Base-by-base conservation (phyloP, 1,140 invertebrate genomes). In the Apolygus lucorum region DNA sequence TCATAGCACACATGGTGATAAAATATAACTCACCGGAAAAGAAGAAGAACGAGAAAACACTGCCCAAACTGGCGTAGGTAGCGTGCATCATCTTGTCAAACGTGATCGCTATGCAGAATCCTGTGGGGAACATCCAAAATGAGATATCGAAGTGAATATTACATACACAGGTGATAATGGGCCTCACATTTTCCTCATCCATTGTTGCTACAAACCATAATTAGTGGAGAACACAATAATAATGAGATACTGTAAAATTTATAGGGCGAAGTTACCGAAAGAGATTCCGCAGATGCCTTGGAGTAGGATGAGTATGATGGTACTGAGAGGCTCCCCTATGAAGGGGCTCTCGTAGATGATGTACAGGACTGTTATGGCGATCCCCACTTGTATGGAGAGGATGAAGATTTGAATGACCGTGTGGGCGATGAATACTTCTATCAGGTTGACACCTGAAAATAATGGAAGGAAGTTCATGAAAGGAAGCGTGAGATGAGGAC, bases 341-440 rank as follows among this genome's bases (percentile, higher is more conserved):
- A 72, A 73, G 21, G 73, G 73, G 49, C 71, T 73, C 24, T 72
- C 66, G 26, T 71, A 73, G 11, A 71, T 25, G 0, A 13, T 59
- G 24, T 72, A 74, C 54, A 72, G 34, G 2, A 73, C 70, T 24
- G 71, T 25, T 69, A 74, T 74, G 0, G 68, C 42, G 17, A 73
- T 28, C 1, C 52, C 59, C 1, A 68, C 72, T 71, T 74, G 73
- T 21, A 73, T 63, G 13, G 26, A 13, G 11, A 74, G 68, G 24
- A 74, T 68, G 29, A 69, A 11, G 1, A 72, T 54, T 62, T 74
- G 72, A 25, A 74, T 62, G 14, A 67, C 29, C 1, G 68, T 26
- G 63, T 74, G 73, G 14, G 72, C 72, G 17, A 72, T 28, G 1
- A 71, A 67, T 2, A 74, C 72, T 64, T 74, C 73, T 1, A 70